phyloP scores from a whole-genome alignment of 2,113 vertebrate species.

The Balaenoptera acutorostrata region DNA sequence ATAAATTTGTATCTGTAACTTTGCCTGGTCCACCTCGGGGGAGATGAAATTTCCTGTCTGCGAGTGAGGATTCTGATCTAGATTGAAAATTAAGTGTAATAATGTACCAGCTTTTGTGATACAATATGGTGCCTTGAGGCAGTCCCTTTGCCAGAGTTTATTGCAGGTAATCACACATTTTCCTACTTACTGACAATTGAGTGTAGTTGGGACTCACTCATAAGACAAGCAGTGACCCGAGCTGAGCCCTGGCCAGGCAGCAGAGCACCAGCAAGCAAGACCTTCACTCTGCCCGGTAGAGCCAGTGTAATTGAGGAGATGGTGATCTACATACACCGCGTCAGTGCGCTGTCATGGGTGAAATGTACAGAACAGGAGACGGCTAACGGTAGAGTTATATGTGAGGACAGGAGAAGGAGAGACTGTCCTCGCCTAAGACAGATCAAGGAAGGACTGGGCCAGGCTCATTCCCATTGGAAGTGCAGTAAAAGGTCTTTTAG shows the following conservation, averaged over 20 bases:
- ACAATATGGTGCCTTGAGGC: accelerated
- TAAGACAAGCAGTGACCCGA: neutral
- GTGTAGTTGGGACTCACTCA: neutral
- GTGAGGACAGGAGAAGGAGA: neutral
- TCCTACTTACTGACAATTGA: neutral
- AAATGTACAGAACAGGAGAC: neutral
- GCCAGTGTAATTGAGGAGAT: neutral
- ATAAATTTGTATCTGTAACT: neutral
- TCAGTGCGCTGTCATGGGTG: neutral
- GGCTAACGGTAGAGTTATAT: neutral
- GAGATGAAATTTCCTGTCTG: neutral
- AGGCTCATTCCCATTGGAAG: neutral
- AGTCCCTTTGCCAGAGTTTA: neutral
- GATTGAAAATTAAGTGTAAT: neutral
- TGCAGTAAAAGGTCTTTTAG: neutral
- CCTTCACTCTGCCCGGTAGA: neutral
- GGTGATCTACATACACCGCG: accelerated
- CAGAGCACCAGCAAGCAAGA: neutral
- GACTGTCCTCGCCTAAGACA: accelerated
- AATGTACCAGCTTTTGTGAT: neutral
- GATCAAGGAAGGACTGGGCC: neutral
- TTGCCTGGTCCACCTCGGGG: neutral
- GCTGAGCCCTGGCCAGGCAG: neutral
- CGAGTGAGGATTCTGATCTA: neutral
- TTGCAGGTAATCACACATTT: neutral